Conservation (phyloP, 2,888 invertebrate species). For the Drosophila koepferae region DNA sequence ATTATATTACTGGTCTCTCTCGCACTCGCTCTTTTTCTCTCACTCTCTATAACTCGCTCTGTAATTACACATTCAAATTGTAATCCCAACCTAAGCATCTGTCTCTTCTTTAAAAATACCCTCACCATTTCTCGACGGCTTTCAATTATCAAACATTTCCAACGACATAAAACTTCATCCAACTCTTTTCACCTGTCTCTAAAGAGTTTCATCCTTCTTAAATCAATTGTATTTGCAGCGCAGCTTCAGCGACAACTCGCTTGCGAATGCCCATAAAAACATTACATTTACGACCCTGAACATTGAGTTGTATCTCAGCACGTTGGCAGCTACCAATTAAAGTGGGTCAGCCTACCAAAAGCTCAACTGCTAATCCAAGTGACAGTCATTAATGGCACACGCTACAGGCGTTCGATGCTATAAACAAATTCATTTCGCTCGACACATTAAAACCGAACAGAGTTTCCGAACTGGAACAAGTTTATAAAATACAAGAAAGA, state of each 20-base stretch:
- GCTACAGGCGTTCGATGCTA: slow-evolving; percentile 61
- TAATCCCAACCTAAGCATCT: background rate
- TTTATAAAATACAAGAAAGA: slow-evolving; percentile 41
- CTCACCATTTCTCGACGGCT: background rate
- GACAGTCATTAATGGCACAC: slow-evolving; percentile 77
- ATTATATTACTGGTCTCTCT: background rate
- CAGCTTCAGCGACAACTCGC: slow-evolving; percentile 29
- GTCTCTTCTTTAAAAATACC: too few relatives aligned
- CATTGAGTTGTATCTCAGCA: slow-evolving; percentile 37
- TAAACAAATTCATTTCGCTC: slow-evolving; percentile 75
- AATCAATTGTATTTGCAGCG: slow-evolving; percentile 12
- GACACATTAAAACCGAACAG: slow-evolving; percentile 50
- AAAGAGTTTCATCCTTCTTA: background rate
- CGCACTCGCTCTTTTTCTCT: background rate
- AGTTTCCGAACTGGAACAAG: slow-evolving; percentile 45
- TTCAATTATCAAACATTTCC: background rate
- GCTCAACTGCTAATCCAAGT: slow-evolving; percentile 63
- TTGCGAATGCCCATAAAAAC: slow-evolving; percentile 33
- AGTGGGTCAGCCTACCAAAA: slow-evolving; percentile 58
- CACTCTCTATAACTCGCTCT: background rate
- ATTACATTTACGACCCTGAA: slow-evolving; percentile 46
- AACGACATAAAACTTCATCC: background rate
- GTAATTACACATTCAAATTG: background rate
- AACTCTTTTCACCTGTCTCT: background rate
- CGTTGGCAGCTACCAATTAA: slow-evolving; percentile 41